Evolutionary conservation across 2,888 invertebrate species (phyloP).

Genomic region (Germaria angustata): DNA sequence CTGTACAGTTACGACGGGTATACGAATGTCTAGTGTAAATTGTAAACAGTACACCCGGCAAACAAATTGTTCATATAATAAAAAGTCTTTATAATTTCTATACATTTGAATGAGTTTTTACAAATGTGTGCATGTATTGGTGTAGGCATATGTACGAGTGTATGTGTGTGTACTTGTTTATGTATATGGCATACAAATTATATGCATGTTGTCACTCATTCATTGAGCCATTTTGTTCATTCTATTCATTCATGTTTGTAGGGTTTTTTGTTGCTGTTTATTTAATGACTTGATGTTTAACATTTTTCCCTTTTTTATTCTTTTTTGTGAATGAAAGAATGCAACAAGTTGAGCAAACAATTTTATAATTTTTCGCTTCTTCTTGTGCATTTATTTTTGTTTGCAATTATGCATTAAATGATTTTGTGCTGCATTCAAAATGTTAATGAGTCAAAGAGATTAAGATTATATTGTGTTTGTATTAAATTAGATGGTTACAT

Average conservation of each 20-base stretch:
- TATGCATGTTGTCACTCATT: conserved; percentile 48
- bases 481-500: conserved; percentile 19
- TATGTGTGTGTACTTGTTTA: not conserved
- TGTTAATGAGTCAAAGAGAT: conserved; percentile 30
- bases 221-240: conserved; percentile 39
- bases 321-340: conserved; percentile 34
- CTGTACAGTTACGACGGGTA: not conserved
- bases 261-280: not conserved
- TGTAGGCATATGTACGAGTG: not conserved
- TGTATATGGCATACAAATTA: conserved; percentile 33
- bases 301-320: not conserved
- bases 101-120: conserved; percentile 23
- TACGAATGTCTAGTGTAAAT: conserved; percentile 7
- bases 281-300: conserved; percentile 45
- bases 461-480: not conserved
- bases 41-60: conserved; percentile 6
- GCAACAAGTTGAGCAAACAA: conserved; percentile 65
- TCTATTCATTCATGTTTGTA: conserved; percentile 46
- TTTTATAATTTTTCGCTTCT: conserved; percentile 21
- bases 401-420: conserved; percentile 36
- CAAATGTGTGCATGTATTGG: not conserved
- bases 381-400: conserved; percentile 12
- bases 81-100: conserved; percentile 4
- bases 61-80: conserved; percentile 43
- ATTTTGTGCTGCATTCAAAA: conserved; percentile 25